These are phyloP conservation scores for Rhorus exstirpatorius DNA, from an alignment of 2,888 invertebrate species.

Conservation along the genomic window DNA sequence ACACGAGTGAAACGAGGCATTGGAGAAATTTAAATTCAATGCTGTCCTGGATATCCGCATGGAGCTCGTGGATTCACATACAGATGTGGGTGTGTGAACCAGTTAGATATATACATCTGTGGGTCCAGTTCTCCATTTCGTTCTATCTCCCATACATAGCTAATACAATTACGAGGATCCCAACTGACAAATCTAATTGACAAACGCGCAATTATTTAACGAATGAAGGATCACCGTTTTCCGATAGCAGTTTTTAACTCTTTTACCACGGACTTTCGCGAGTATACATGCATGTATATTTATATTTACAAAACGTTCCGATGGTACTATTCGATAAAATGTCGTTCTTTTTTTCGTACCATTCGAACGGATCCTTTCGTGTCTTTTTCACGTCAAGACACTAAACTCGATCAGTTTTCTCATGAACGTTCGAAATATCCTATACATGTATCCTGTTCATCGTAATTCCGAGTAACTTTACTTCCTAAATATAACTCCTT, in stretches of 20 bases:
- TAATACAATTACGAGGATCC: slow-evolving; percentile 79
- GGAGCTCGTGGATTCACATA: slow-evolving; percentile 52
- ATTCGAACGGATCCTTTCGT: neutral
- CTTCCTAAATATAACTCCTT: neutral
- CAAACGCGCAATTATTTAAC: slow-evolving; percentile 82
- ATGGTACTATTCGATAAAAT: neutral
- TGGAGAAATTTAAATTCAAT: slow-evolving; percentile 82
- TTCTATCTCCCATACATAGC: slow-evolving; percentile 66
- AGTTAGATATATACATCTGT: neutral
- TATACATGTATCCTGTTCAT: neutral
- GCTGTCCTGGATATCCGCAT: slow-evolving; percentile 67
- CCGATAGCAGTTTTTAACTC: slow-evolving; percentile 67
- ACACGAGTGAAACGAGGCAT: slow-evolving; percentile 73
- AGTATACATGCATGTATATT: neutral
- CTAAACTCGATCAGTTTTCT: slow-evolving; percentile 29
- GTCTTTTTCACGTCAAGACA: slow-evolving; percentile 13
- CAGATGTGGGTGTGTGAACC: slow-evolving; percentile 44
- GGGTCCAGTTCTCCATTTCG: slow-evolving; percentile 29
- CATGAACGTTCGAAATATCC: neutral
- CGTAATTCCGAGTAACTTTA: slow-evolving; percentile 16
- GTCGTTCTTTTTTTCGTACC: slow-evolving; percentile 14
- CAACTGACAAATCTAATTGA: slow-evolving; percentile 83
- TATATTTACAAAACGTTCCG: neutral
- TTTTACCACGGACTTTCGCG: slow-evolving; percentile 53
- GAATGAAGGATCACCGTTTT: slow-evolving; percentile 74